These are phyloP conservation scores for Sciurus carolinensis DNA, from an alignment of 2,797 vertebrate species.

Conservation along the genomic window DNA sequence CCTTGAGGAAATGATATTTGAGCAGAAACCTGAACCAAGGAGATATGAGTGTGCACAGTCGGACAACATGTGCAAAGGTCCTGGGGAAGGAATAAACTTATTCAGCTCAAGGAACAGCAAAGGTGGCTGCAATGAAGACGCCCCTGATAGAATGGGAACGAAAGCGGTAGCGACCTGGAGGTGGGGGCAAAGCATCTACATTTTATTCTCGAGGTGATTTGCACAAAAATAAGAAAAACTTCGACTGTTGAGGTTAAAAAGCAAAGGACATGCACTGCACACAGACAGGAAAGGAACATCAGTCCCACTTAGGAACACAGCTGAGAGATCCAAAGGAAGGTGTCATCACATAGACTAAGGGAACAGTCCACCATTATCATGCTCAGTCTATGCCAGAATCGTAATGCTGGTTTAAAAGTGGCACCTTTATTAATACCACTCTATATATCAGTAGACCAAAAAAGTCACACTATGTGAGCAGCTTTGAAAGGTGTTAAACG, in stretches of 20 bases:
- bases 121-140: neutral
- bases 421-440: neutral
- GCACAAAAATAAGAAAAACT: neutral
- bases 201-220: neutral
- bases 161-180: neutral
- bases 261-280: neutral
- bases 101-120: neutral
- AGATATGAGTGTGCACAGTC: neutral
- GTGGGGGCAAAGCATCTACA: neutral
- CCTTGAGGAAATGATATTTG: neutral
- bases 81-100: neutral
- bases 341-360: neutral
- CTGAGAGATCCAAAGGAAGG: neutral
- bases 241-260: conserved; percentile 3
- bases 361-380: neutral
- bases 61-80: neutral
- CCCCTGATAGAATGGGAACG: neutral
- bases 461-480: neutral
- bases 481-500: neutral
- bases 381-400: neutral
- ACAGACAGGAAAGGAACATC: neutral
- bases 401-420: neutral
- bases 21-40: neutral
- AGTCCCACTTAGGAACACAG: neutral
- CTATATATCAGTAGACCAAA: neutral